Base-by-base conservation (phyloP, 2,797 vertebrate species). In the Myioborus melanocephalus region DNA sequence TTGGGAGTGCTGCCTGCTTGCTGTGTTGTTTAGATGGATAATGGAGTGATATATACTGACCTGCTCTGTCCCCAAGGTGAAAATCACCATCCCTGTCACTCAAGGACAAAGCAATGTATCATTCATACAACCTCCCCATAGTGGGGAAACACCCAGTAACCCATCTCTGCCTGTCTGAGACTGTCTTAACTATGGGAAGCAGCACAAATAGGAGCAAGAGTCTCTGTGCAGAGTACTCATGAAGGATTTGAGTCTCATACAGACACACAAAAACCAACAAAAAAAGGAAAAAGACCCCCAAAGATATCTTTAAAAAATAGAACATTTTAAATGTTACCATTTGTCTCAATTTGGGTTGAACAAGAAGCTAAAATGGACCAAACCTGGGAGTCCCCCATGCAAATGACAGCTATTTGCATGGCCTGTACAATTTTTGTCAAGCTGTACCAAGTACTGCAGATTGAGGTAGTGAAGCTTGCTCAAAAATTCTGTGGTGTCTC, bases 241-340 rank as follows among this genome's bases (percentile, higher is more conserved):
- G 75, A 60, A 75, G 26, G 16, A 71, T 71, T 60, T 83, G 27
- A 73, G 23, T 55, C 43, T 61, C 13, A 22, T 10, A 39, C 6
- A 39, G 3, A 22, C 10, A 20, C 34, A 17, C 12, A 37, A n/a
- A 57, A 16, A 16, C 5, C 46, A 50, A n/a, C 30, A 21, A 43
- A 19, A 34, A n/a, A 12, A 22, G 2, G 1, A 16, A 14, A 5
- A 19, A 15, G 8, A 32, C 2, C 5, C 14, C 15, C 13, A 27
- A 26, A 53, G 1, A 21, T 21, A 8, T 12, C 9, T 66, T 83
- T 26, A 6, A 53, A 83, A 87, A 68, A 0, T 1, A n/a, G 19
- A 59, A 28, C 13, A 47, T 57, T 81, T 59, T 39, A 43, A 83
- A 61, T 63, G 9, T 56, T 57, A 68, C 10, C 34, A 87, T 64